These are phyloP conservation scores for Gymnoscopelus braueri DNA, from an alignment of 2,797 vertebrate species.

Conservation along the genomic window DNA sequence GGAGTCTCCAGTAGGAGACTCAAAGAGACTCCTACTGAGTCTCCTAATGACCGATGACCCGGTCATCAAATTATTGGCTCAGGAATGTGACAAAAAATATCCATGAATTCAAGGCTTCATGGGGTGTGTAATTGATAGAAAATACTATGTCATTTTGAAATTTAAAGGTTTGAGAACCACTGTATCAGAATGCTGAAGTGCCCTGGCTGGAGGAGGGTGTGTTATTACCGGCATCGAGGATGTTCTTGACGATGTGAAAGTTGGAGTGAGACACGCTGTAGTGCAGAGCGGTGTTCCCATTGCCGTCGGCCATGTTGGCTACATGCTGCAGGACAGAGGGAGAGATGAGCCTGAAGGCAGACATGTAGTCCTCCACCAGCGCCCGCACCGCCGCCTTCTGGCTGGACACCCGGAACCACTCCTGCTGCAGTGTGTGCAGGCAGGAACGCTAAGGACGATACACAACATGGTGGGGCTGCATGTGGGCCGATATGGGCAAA, in stretches of 20 bases:
- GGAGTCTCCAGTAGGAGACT: no score
- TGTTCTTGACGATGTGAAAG: conserved; percentile 91
- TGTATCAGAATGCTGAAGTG: no score
- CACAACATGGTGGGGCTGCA: background rate
- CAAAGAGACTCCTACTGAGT: no score
- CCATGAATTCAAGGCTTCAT: no score
- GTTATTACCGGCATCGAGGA: conserved; percentile 84
- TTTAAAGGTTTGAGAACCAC: background rate
- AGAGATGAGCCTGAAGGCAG: conserved; percentile 85
- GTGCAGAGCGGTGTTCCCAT: conserved; percentile 97
- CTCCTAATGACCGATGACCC: no score
- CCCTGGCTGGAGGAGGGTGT: no score
- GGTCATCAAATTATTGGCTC: no score
- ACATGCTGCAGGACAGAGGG: conserved; percentile 86
- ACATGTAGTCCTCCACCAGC: conserved; percentile 88
- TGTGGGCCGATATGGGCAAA: no score
- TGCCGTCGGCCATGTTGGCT: conserved; percentile 94
- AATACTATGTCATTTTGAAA: background rate
- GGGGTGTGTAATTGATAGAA: no score
- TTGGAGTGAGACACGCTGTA: conserved; percentile 98
- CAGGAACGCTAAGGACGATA: conserved; percentile 85
- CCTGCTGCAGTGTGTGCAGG: conserved; percentile 90
- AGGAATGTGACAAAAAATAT: no score
- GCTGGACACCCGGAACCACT: conserved; percentile 97
- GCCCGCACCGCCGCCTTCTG: conserved; percentile 88